A percentile compares a stretch with the other conserved stretches of the same genome.
Evolutionary conservation across 2,113 vertebrate species (phyloP).

Genomic region (Embiotoca jacksoni): DNA sequence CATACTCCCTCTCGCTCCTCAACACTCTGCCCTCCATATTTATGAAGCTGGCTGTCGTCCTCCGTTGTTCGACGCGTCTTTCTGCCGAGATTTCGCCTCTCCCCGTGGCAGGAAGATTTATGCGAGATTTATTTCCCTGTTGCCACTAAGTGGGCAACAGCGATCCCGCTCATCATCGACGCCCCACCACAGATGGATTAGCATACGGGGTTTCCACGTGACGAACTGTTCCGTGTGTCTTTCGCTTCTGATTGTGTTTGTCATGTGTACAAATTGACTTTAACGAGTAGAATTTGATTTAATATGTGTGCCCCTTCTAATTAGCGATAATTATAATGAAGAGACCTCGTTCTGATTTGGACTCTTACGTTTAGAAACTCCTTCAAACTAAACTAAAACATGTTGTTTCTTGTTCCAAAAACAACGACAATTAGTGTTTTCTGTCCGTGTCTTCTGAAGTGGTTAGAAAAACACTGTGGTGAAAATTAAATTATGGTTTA

Average conservation of each 20-base stretch:
- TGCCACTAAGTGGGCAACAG: constrained; percentile 37
- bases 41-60: constrained; percentile 67
- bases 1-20: constrained; percentile 63
- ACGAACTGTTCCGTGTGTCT: background rate
- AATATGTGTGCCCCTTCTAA: no score
- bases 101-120: constrained; percentile 30
- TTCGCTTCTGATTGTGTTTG: constrained; percentile 13
- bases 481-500: no score
- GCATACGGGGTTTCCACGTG: background rate
- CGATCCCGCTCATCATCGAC: constrained; percentile 17
- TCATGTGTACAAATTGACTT: constrained; percentile 2
- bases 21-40: constrained; percentile 70
- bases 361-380: background rate
- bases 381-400: background rate
- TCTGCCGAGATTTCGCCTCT: constrained; percentile 39
- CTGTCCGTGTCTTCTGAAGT: no score
- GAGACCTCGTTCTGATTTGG: background rate
- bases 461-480: no score
- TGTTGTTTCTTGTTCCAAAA: background rate
- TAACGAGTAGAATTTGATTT: constrained; percentile 9
- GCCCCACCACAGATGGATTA: constrained; percentile 4
- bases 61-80: constrained; percentile 41
- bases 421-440: background rate
- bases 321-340: no score
- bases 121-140: constrained; percentile 53